Base-by-base conservation (phyloP, 2,888 invertebrate genomes). In the Apodemia hepburni region DNA sequence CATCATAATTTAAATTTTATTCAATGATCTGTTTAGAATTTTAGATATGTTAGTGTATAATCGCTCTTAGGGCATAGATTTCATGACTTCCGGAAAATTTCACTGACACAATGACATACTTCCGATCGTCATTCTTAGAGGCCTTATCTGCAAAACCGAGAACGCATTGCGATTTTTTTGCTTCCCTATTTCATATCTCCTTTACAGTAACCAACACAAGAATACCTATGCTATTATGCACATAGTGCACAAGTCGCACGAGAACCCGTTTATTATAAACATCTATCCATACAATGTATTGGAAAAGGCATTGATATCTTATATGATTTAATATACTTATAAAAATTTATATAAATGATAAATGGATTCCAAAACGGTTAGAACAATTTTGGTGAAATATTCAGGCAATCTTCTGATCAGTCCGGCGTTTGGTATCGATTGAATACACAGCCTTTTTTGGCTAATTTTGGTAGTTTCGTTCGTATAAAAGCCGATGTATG, bases 71-170 rank as follows among this genome's bases (percentile, higher is more conserved):
- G 54, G 54, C 54, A 54, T 51, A 45, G 57, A 60, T 64, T 64
- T 61, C 59, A 47, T 61, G 64, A 61, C 66, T 68, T 68, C 69
- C 69, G 68, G 68, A 54, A 64, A 68, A 67, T 68, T 70, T 70
- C 68, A 67, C 70, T 63, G 70, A 68, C 70, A 70, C 66, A 68
- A 67, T 70, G 67, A 70, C 70, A 70, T 67, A 68, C 66, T 65
- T 70, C 66, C 62, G 63, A 68, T 64, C 62, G 64, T 65, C 63
- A 65, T 69, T 67, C 68, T 64, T 60, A 51, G 63, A 54, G 54
- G 54, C 54, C 54, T 54, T 54, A 63, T 64, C 61, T 60, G 58
- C 60, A 63, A 68, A 62, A 64, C 63, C 63, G 63, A 66, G 68
- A 59, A 62, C 62, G 63, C 63, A 64, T 66, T 64, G 59, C 59